These are phyloP conservation scores for Phaedon cochleariae DNA, from an alignment of 2,888 invertebrate genomes.

Conservation along the genomic window DNA sequence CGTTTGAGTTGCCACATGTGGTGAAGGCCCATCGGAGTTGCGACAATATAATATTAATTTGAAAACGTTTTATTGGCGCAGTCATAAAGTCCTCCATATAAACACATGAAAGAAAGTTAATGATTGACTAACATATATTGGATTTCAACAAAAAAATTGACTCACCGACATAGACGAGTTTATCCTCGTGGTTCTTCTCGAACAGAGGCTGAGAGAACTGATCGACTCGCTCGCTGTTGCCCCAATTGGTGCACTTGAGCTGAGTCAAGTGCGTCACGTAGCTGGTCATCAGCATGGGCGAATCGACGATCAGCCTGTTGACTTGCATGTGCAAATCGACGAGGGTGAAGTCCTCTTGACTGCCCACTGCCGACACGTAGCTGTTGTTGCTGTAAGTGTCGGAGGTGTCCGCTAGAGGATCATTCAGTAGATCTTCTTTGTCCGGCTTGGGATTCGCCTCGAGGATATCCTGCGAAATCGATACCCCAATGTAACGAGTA, in stretches of 20 bases:
- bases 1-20: too few species aligned
- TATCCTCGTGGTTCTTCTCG: conserved; percentile 78
- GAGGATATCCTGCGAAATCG: conserved; percentile 16
- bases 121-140: too few species aligned
- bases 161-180: conserved; percentile 76
- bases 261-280: conserved; percentile 93
- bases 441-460: conserved; percentile 29
- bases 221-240: conserved; percentile 73
- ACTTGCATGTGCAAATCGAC: conserved; percentile 94
- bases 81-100: too few species aligned
- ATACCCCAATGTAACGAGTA: too few species aligned
- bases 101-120: too few species aligned
- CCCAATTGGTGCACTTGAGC: conserved; percentile 79
- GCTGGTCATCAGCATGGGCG: conserved; percentile 93
- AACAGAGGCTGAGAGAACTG: conserved; percentile 84
- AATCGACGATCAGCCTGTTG: conserved; percentile 86
- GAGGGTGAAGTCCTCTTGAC: conserved; percentile 90
- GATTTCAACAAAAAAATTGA: too few species aligned
- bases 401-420: conserved; percentile 65
- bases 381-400: conserved; percentile 87
- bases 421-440: conserved; percentile 38
- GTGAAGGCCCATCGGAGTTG: too few species aligned
- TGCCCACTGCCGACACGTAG: conserved; percentile 90
- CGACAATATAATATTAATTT: too few species aligned
- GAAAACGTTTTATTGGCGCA: too few species aligned